Percentiles rank a stretch among this genome's conserved stretches.
These are phyloP conservation scores for Temnothorax curvispinosus DNA, from an alignment of 1,140 invertebrate species.

Conservation along the genomic window DNA sequence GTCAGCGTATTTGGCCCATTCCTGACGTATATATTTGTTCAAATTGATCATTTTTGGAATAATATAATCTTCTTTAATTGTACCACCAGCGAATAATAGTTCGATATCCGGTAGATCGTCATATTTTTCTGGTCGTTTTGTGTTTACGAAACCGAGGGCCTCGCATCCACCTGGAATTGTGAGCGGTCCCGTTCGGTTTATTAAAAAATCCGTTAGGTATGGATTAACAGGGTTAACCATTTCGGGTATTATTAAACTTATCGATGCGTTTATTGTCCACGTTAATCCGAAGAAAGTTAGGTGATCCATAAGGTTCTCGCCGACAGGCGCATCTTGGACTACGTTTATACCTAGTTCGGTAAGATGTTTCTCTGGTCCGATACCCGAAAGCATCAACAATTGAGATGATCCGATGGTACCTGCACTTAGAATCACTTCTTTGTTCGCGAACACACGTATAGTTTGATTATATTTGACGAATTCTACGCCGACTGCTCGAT, in stretches of 20 bases:
- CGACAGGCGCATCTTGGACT: not conserved
- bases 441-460: not conserved
- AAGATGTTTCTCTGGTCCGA: conserved; percentile 3
- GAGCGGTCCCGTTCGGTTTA: conserved; percentile 89
- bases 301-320: not conserved
- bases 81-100: conserved; percentile 88
- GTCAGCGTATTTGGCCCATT: conserved; percentile 85
- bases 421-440: not conserved
- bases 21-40: conserved; percentile 82
- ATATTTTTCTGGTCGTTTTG: conserved; percentile 88
- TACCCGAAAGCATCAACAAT: not conserved
- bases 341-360: not conserved
- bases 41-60: conserved; percentile 82
- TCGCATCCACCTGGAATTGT: conserved; percentile 92
- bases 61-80: conserved; percentile 81
- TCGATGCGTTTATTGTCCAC: not conserved
- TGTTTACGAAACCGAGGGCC: conserved; percentile 91
- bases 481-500: not conserved
- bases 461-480: not conserved
- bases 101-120: conserved; percentile 92
- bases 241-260: conserved; percentile 86
- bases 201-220: conserved; percentile 84
- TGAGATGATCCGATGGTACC: not conserved
- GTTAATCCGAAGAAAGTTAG: not conserved
- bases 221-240: conserved; percentile 82